phyloP scores from a whole-genome alignment of 2,888 invertebrate genomes.

The Lasioglossum figueresi region DNA sequence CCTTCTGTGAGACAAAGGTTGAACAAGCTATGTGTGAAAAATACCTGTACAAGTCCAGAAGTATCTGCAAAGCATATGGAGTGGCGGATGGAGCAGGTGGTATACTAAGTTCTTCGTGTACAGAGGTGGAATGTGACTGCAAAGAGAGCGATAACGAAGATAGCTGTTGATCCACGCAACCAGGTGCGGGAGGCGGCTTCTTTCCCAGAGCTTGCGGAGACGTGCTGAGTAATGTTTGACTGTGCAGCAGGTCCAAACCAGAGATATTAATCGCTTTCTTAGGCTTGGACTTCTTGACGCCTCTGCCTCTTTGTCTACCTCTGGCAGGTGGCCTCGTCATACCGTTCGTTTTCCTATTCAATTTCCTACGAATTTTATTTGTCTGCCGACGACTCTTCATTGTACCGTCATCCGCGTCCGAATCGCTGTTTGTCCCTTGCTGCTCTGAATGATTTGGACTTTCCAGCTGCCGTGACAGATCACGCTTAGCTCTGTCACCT shows the following conservation, averaged over 20 bases:
- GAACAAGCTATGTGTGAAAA: neutral
- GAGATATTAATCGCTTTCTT: slow-evolving; percentile 91
- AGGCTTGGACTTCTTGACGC: slow-evolving; percentile 86
- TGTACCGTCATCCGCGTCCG: slow-evolving; percentile 78
- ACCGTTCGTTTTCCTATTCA: slow-evolving; percentile 77
- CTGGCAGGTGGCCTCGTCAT: slow-evolving; percentile 74
- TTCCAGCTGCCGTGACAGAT: slow-evolving; percentile 85
- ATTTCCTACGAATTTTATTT: slow-evolving; percentile 80
- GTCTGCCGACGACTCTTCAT: slow-evolving; percentile 78
- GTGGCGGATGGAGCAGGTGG: slow-evolving; percentile 91
- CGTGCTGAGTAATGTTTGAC: slow-evolving; percentile 94
- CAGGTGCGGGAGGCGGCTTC: slow-evolving; percentile 94
- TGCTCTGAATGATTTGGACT: slow-evolving; percentile 83
- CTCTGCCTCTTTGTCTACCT: slow-evolving; percentile 78
- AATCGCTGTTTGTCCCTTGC: slow-evolving; percentile 81
- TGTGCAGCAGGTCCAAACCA: slow-evolving; percentile 94
- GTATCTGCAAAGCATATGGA: slow-evolving; percentile 94
- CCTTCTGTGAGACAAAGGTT: neutral
- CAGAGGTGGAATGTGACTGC: slow-evolving; percentile 87
- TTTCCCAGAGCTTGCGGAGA: slow-evolving; percentile 90
- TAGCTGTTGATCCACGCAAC: slow-evolving; percentile 95
- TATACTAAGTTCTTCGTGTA: slow-evolving; percentile 93
- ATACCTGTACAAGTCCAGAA: slow-evolving; percentile 91
- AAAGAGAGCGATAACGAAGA: slow-evolving; percentile 89
- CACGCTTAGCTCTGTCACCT: slow-evolving; percentile 85